Evolutionary conservation across 2,888 invertebrate species (phyloP).

Genomic region (Troides helena): DNA sequence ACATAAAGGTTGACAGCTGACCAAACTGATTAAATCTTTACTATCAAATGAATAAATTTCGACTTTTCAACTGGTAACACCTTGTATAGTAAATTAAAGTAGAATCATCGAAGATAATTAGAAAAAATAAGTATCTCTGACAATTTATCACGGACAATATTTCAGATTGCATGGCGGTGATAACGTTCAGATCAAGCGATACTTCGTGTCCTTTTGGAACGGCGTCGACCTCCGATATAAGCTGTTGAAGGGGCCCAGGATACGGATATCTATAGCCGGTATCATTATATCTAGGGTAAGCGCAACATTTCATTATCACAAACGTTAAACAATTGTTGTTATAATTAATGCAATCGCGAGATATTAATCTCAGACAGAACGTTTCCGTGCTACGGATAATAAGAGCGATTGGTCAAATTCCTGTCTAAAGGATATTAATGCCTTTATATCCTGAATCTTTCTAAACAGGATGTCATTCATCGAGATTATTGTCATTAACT

Average conservation of each 20-base stretch:
- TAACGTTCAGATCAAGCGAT: conserved; percentile 92
- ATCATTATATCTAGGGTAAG: conserved; percentile 96
- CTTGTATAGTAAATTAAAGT: background rate
- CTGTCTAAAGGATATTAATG: too few relatives aligned
- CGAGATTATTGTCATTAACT: too few relatives aligned
- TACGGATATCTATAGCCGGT: conserved; percentile 95
- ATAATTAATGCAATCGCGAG: background rate
- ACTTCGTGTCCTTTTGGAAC: conserved; percentile 97
- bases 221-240: conserved; percentile 96
- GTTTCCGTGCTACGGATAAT: background rate
- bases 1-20: too few relatives aligned
- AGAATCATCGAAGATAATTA: background rate
- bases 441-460: too few relatives aligned
- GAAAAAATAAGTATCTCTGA: background rate
- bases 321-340: background rate
- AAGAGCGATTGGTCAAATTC: too few relatives aligned
- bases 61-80: too few relatives aligned
- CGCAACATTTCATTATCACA: conserved; percentile 35
- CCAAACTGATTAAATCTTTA: too few relatives aligned
- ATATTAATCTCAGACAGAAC: background rate
- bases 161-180: conserved; percentile 86
- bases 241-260: conserved; percentile 93
- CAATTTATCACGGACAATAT: conserved; percentile 13
- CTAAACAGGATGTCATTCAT: too few relatives aligned
- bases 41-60: too few relatives aligned